Evolutionary conservation across 2,888 invertebrate species (phyloP).

Genomic region (Apodemia hepburni): DNA sequence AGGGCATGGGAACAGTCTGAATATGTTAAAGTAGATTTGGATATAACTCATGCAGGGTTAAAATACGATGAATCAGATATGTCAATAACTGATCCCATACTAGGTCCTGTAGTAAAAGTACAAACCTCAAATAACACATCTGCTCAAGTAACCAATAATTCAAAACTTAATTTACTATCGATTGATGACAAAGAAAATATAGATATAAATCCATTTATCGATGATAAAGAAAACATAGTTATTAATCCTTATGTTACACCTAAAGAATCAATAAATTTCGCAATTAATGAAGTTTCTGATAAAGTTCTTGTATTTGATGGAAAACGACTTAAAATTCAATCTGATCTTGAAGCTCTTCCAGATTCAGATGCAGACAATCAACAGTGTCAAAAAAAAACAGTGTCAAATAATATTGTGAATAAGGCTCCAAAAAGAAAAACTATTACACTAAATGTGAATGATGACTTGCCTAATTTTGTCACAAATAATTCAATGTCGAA

Average conservation of each 20-base stretch:
- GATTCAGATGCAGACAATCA: slow-evolving; percentile 33
- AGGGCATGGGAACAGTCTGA: slow-evolving; percentile 46
- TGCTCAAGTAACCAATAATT: slow-evolving; percentile 36
- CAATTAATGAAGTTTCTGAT: slow-evolving; percentile 48
- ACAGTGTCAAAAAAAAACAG: slow-evolving; percentile 36
- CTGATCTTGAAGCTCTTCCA: slow-evolving; percentile 31
- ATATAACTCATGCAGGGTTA: slow-evolving; percentile 46
- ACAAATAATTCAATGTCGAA: slow-evolving; percentile 32
- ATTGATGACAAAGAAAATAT: slow-evolving; percentile 65
- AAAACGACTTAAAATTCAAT: slow-evolving; percentile 52
- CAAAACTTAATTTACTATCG: slow-evolving; percentile 43
- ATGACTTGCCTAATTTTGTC: slow-evolving; percentile 58
- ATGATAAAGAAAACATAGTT: slow-evolving; percentile 64
- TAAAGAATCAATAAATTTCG: slow-evolving; percentile 49
- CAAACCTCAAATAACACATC: slow-evolving; percentile 45
- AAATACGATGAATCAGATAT: slow-evolving; percentile 53
- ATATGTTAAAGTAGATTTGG: slow-evolving; percentile 62
- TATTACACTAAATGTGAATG: slow-evolving; percentile 52
- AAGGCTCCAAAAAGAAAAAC: slow-evolving; percentile 46
- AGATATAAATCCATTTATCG: slow-evolving; percentile 51
- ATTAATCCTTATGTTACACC: slow-evolving; percentile 56
- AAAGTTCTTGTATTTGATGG: slow-evolving; percentile 66
- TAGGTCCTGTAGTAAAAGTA: slow-evolving; percentile 43
- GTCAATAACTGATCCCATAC: slow-evolving; percentile 63
- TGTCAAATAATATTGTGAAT: slow-evolving; percentile 30